Conservation (phyloP, 1,140 invertebrate species). For the Aphaenogaster floridana region DNA sequence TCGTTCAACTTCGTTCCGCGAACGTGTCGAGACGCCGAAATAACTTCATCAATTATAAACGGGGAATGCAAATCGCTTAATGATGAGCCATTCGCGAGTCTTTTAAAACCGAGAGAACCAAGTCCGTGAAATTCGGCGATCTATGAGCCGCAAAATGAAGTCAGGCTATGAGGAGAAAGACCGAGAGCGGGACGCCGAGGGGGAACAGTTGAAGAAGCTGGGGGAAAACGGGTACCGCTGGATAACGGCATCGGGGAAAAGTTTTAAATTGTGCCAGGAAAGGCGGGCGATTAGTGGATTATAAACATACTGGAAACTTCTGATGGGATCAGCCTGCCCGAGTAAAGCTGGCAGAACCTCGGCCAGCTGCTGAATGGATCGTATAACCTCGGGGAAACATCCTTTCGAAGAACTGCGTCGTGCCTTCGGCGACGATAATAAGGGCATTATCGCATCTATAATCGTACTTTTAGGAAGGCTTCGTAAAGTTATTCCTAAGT, state of each 20-base stretch:
- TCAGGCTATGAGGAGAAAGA: slow-evolving; percentile 67
- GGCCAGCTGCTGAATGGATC: slow-evolving; percentile 61
- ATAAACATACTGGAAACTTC: slow-evolving; percentile 84
- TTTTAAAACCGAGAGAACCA: slow-evolving; percentile 40
- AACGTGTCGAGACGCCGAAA: slow-evolving; percentile 7
- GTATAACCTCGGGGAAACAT: slow-evolving; percentile 51
- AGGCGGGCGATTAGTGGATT: slow-evolving; percentile 85
- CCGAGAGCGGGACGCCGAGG: slow-evolving; percentile 64
- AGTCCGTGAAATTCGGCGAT: slow-evolving; percentile 81
- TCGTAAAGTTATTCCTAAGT: slow-evolving; percentile 17
- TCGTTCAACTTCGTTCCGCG: neutral
- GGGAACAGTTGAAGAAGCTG: slow-evolving; percentile 63
- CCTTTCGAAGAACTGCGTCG: slow-evolving; percentile 18
- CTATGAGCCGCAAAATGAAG: slow-evolving; percentile 86
- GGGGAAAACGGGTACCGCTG: slow-evolving; percentile 66
- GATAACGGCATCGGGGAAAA: slow-evolving; percentile 79
- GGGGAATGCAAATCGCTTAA: slow-evolving; percentile 45
- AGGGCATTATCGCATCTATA: slow-evolving; percentile 28
- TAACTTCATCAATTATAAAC: slow-evolving; percentile 54
- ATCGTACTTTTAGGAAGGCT: slow-evolving; percentile 6
- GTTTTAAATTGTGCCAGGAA: slow-evolving; percentile 85
- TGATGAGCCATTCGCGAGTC: slow-evolving; percentile 18
- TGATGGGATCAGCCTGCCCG: slow-evolving; percentile 78
- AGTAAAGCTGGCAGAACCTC: slow-evolving; percentile 50
- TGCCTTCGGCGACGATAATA: slow-evolving; percentile 36